Percentiles rank a stretch among this genome's conserved stretches.
phyloP scores from a whole-genome alignment of 2,888 invertebrate species.

The Cyclophora punctaria region DNA sequence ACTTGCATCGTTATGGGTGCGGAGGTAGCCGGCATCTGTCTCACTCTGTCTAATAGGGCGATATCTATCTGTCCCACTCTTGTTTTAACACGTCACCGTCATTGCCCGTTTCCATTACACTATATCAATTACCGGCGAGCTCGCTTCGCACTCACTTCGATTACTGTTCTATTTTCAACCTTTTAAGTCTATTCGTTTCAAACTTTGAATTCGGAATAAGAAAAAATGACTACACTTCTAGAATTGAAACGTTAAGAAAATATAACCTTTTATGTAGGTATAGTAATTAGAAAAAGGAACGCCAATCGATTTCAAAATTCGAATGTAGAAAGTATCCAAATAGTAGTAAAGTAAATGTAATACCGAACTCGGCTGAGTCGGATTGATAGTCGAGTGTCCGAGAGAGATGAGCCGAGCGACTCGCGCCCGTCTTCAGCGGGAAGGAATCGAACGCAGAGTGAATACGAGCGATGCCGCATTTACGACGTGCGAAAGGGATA shows the following conservation, averaged over 20 bases:
- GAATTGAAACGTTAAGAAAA: too few relatives aligned
- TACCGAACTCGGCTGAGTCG: constrained; percentile 48
- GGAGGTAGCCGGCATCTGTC: constrained; percentile 45
- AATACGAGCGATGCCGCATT: constrained; percentile 57
- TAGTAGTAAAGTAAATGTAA: too few relatives aligned
- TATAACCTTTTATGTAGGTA: too few relatives aligned
- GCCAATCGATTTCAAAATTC: constrained; percentile 9
- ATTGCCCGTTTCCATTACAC: constrained; percentile 72
- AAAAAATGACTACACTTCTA: constrained; percentile 3
- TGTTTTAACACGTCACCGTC: constrained; percentile 61
- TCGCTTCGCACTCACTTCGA: constrained; percentile 34
- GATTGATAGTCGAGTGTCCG: constrained; percentile 64
- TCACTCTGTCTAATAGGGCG: constrained; percentile 46
- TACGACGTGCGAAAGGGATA: constrained; percentile 72
- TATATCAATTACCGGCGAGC: constrained; percentile 61
- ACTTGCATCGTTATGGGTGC: constrained; percentile 52
- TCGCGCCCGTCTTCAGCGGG: constrained; percentile 63
- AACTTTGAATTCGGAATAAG: not conserved
- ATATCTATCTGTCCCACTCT: constrained; percentile 51
- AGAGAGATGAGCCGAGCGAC: constrained; percentile 63
- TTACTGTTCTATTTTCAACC: constrained; percentile 21
- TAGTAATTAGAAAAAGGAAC: constrained; percentile 1
- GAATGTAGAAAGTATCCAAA: not conserved
- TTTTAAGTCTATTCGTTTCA: constrained; percentile 6
- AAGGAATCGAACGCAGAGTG: constrained; percentile 54